These are phyloP conservation scores for Ameiurus melas DNA, from an alignment of 2,113 vertebrate species.

Conservation along the genomic window DNA sequence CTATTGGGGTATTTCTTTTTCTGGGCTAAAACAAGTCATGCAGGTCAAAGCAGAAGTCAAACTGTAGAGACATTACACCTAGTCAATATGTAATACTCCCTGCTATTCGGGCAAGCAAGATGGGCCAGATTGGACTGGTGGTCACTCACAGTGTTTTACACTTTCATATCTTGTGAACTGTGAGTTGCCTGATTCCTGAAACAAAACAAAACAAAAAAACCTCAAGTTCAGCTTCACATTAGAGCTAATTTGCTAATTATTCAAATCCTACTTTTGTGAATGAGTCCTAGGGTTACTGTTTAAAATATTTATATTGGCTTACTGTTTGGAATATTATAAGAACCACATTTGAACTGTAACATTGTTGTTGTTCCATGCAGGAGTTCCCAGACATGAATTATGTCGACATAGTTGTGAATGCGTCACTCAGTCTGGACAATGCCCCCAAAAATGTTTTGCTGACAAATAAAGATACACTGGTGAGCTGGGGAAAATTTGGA, in stretches of 20 bases:
- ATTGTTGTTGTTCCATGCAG: slow-evolving; percentile 64
- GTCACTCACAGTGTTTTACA: not conserved
- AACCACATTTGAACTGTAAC: not conserved
- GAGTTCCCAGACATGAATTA: slow-evolving; percentile 83
- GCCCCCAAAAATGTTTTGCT: slow-evolving; percentile 77
- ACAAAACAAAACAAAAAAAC: not conserved
- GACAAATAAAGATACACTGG: slow-evolving; percentile 77
- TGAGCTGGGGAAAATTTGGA: slow-evolving; percentile 55
- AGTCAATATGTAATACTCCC: not conserved
- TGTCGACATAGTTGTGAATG: slow-evolving; percentile 80
- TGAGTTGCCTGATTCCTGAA: not conserved
- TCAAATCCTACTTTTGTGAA: not conserved
- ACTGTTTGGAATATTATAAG: not conserved
- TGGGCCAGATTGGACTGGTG: not conserved
- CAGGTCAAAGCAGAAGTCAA: not conserved
- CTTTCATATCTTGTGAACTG: not conserved
- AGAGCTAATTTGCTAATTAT: not conserved
- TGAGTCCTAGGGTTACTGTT: not conserved
- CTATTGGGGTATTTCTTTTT: not conserved
- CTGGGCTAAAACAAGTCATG: not conserved
- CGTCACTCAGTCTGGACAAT: slow-evolving; percentile 76
- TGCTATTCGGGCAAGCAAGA: not conserved
- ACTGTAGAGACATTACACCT: not conserved
- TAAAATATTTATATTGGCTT: not conserved
- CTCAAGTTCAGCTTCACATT: not conserved